Evolutionary conservation across 2,113 vertebrate genomes (phyloP).

Genomic region (Zootoca vivipara): DNA sequence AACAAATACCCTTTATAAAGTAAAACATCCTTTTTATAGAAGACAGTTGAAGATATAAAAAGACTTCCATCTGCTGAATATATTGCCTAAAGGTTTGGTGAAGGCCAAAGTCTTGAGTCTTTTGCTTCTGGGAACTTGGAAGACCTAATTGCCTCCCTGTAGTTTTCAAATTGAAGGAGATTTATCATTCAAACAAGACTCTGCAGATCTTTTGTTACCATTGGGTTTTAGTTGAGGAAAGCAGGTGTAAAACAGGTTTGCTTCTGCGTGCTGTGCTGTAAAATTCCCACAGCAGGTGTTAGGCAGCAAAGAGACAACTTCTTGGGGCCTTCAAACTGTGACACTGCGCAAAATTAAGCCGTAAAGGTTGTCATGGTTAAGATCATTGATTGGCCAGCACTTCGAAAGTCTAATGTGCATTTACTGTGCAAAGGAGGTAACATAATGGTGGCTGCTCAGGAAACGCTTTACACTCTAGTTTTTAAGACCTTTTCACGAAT

Average conservation of each 20-base stretch:
- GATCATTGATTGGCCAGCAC: neutral
- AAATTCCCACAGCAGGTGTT: slow-evolving; percentile 46
- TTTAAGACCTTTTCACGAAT: neutral
- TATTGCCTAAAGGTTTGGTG: slow-evolving; percentile 62
- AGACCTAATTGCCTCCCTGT: slow-evolving; percentile 68
- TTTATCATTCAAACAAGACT: slow-evolving; percentile 65
- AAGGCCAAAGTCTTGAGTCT: slow-evolving; percentile 64
- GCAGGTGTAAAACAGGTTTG: slow-evolving; percentile 66
- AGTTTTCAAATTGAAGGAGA: slow-evolving; percentile 56
- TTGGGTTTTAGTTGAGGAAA: slow-evolving; percentile 43
- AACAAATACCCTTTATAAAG: neutral
- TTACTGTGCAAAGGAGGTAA: neutral
- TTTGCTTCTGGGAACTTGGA: slow-evolving; percentile 48
- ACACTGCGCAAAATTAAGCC: slow-evolving; percentile 5
- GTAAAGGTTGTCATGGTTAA: slow-evolving; percentile 10
- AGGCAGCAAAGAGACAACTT: slow-evolving; percentile 32
- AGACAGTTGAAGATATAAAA: slow-evolving; percentile 57
- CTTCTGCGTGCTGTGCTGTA: slow-evolving; percentile 48
- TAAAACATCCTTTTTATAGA: neutral
- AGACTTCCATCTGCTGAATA: slow-evolving; percentile 59
- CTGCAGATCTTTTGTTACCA: slow-evolving; percentile 40
- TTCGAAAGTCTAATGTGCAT: neutral
- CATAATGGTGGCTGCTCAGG: neutral
- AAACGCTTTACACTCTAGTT: neutral
- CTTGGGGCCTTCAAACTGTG: slow-evolving; percentile 27